These are phyloP conservation scores for Brotula barbata DNA, from an alignment of 2,797 vertebrate genomes.

Conservation along the genomic window DNA sequence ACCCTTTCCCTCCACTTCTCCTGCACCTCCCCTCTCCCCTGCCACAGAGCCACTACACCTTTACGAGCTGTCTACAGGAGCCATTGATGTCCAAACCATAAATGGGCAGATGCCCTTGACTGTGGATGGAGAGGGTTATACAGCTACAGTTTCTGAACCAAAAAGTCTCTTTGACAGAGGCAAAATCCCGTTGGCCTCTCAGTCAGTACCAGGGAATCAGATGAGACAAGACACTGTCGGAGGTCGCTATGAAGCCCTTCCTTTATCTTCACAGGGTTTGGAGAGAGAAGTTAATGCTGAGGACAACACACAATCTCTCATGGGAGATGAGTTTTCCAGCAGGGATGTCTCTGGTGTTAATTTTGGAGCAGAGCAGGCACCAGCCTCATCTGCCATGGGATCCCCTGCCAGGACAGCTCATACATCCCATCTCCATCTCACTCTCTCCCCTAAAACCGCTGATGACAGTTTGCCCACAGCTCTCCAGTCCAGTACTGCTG, in stretches of 20 bases:
- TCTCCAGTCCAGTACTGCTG: background rate
- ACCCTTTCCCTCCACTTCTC: constrained; percentile 60
- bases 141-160: background rate
- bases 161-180: constrained; percentile 4
- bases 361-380: background rate
- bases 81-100: too few relatives aligned
- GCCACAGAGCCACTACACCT: constrained; percentile 41
- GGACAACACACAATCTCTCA: background rate
- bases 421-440: constrained; percentile 80
- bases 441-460: constrained; percentile 73
- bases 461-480: background rate
- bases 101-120: too few relatives aligned
- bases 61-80: constrained; percentile 48
- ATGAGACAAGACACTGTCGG: constrained; percentile 42
- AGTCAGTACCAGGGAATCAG: constrained; percentile 3
- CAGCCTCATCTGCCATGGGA: background rate
- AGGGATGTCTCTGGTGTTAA: constrained; percentile 5
- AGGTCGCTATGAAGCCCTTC: constrained; percentile 25
- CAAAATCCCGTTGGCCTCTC: background rate
- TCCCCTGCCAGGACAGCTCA: constrained; percentile 63
- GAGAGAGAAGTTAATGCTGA: constrained; percentile 2
- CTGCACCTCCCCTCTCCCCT: constrained; percentile 30
- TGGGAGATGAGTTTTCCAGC: background rate
- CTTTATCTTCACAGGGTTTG: background rate
- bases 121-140: too few relatives aligned